Percentiles rank a stretch among this genome's conserved stretches.
Conservation (phyloP, 2,113 vertebrate genomes). For the Channa argus region DNA sequence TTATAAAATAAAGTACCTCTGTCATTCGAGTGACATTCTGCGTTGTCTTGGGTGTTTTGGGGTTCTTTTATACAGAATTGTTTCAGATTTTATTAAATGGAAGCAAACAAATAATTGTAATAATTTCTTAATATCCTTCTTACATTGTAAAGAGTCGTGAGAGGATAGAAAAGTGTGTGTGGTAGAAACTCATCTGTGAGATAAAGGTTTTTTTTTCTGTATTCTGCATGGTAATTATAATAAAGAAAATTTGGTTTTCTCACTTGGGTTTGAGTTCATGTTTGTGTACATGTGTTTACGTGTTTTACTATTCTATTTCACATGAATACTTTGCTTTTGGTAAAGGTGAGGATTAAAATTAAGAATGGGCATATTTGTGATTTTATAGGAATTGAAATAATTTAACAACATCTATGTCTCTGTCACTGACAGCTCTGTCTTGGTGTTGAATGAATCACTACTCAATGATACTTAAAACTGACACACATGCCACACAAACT, state of each 20-base stretch:
- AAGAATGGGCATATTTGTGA: too few species aligned
- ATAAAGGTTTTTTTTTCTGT: constrained; percentile 79
- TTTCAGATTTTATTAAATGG: constrained; percentile 95
- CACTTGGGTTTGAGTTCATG: constrained; percentile 30
- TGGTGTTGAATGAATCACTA: constrained; percentile 10
- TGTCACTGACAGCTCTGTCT: background rate
- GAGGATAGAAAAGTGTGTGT: constrained; percentile 73
- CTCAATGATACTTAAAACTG: constrained; percentile 12
- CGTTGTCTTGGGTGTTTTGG: constrained; percentile 80
- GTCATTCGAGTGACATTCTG: constrained; percentile 75
- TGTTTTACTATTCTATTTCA: background rate
- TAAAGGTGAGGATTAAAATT: too few species aligned
- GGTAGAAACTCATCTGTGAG: constrained; percentile 81
- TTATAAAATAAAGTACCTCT: constrained; percentile 81
- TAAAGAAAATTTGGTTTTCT: constrained; percentile 77
- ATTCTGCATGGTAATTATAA: constrained; percentile 80
- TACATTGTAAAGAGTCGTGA: constrained; percentile 90
- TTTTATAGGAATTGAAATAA: too few species aligned
- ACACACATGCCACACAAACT: constrained; percentile 14
- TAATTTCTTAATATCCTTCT: constrained; percentile 92
- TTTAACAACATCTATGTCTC: background rate
- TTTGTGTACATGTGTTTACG: constrained; percentile 9
- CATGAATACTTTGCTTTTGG: too few species aligned
- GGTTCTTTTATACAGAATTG: constrained; percentile 94
- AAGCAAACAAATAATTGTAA: constrained; percentile 86